These are phyloP conservation scores for Andrena camellia DNA, from an alignment of 2,888 invertebrate genomes.

Conservation along the genomic window DNA sequence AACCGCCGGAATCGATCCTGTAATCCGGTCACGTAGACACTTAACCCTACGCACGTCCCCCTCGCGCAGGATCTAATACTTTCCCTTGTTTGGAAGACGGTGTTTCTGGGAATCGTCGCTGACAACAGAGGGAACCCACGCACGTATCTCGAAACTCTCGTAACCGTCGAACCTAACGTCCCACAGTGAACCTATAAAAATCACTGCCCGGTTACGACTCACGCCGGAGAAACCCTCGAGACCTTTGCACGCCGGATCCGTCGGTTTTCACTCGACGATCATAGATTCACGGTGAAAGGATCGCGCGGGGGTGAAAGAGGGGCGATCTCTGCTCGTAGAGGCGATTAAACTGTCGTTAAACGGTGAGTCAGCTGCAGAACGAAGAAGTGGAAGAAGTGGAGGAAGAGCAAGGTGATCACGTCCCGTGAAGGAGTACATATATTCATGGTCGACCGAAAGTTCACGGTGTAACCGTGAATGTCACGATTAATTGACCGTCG, in stretches of 20 bases:
- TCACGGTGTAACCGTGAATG: conserved; percentile 47
- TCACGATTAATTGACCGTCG: conserved; percentile 50
- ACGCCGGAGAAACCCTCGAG: conserved; percentile 6
- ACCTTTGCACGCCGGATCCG: conserved; percentile 2
- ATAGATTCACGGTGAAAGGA: conserved; percentile 29
- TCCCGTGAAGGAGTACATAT: conserved; percentile 31
- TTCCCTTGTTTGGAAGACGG: conserved; percentile 79
- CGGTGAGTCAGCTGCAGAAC: conserved; percentile 56
- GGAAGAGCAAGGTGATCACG: conserved; percentile 42
- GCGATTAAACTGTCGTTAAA: conserved; percentile 62
- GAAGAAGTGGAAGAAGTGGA: conserved; percentile 1
- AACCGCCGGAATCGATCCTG: conserved; percentile 64
- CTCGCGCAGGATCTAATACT: conserved; percentile 74
- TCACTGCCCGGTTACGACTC: conserved; percentile 17
- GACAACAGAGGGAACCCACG: conserved; percentile 28
- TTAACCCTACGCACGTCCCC: conserved; percentile 79
- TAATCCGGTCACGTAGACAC: conserved; percentile 79
- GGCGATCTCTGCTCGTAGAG: conserved; percentile 25
- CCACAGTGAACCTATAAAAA: conserved; percentile 20
- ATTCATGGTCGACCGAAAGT: conserved; percentile 31
- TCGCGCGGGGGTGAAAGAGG: background rate
- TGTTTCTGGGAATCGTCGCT: conserved; percentile 71
- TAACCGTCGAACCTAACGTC: conserved; percentile 15
- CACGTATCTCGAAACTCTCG: conserved; percentile 39
- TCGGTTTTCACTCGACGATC: conserved; percentile 21